Percentiles rank a stretch among this genome's conserved stretches.
Conservation (phyloP, 2,888 invertebrate genomes). For the Mamestra brassicae region DNA sequence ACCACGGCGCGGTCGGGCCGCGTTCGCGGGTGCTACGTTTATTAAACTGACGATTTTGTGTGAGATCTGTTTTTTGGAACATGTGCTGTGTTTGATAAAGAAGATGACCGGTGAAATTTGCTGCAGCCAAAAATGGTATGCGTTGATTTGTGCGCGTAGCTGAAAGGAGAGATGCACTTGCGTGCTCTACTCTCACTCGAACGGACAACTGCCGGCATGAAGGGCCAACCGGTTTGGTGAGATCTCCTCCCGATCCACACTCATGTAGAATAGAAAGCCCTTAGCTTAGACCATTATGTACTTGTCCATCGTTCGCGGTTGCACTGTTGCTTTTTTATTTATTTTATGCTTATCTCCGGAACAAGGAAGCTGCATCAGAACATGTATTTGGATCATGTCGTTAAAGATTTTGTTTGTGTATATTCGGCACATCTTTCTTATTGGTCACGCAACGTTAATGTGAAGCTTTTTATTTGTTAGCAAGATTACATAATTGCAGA, state of each 20-base stretch:
- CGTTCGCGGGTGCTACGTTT: constrained; percentile 59
- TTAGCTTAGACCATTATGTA: constrained; percentile 63
- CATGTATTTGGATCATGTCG: constrained; percentile 38
- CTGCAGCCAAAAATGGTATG: constrained; percentile 84
- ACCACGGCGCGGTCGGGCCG: constrained; percentile 74
- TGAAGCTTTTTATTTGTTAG: constrained; percentile 55
- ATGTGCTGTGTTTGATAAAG: constrained; percentile 83
- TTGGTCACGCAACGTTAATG: constrained; percentile 34
- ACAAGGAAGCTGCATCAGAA: constrained; percentile 33
- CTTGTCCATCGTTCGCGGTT: constrained; percentile 48
- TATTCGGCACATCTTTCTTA: constrained; percentile 42
- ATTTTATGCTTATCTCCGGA: constrained; percentile 34
- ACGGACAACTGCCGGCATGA: constrained; percentile 83
- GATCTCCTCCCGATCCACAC: constrained; percentile 80
- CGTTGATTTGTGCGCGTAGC: constrained; percentile 80
- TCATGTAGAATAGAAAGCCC: constrained; percentile 75
- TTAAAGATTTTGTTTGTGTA: constrained; percentile 40
- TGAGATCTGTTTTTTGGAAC: constrained; percentile 76
- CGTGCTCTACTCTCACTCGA: constrained; percentile 80
- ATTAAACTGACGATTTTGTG: constrained; percentile 57
- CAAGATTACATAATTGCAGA: constrained; percentile 59
- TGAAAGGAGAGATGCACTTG: constrained; percentile 85
- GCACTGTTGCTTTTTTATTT: constrained; percentile 57
- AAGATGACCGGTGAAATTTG: constrained; percentile 86
- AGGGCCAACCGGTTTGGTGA: constrained; percentile 91